These are phyloP conservation scores for Spinibarbus caldwelli DNA, from an alignment of 2,797 vertebrate species.

Conservation along the genomic window DNA sequence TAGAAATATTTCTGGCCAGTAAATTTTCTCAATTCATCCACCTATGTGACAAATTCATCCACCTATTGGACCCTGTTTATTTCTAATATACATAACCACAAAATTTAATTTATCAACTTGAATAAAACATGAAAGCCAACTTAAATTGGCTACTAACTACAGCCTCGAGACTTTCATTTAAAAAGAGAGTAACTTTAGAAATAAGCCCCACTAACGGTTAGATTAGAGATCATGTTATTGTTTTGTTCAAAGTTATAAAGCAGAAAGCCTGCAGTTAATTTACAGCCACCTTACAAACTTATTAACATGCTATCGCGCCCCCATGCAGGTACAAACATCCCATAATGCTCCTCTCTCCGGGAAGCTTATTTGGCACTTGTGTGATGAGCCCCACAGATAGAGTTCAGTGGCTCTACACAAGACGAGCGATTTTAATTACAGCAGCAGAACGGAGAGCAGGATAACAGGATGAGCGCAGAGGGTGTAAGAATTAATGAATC, in stretches of 20 bases:
- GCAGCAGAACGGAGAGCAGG: slow-evolving; percentile 37
- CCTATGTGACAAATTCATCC: neutral
- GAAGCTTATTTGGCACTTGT: slow-evolving; percentile 55
- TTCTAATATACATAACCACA: neutral
- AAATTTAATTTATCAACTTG: neutral
- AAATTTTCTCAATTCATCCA: neutral
- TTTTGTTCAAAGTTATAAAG: slow-evolving; percentile 31
- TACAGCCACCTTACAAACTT: slow-evolving; percentile 44
- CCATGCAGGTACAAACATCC: slow-evolving; percentile 69
- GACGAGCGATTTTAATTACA: slow-evolving; percentile 57
- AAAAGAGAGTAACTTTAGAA: slow-evolving; percentile 9
- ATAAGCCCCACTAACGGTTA: neutral
- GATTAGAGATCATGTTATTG: slow-evolving; percentile 18
- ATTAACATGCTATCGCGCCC: slow-evolving; percentile 58
- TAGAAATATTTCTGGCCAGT: neutral
- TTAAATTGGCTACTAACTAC: neutral
- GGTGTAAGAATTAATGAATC: slow-evolving; percentile 46
- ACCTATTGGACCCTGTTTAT: neutral
- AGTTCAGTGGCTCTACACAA: slow-evolving; percentile 36
- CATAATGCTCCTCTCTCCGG: slow-evolving; percentile 60
- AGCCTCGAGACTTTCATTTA: neutral
- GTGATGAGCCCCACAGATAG: slow-evolving; percentile 41
- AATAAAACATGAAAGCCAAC: neutral
- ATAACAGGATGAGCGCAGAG: slow-evolving; percentile 46
- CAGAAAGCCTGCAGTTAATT: slow-evolving; percentile 38